A percentile compares a stretch with the other conserved stretches of the same genome.
phyloP scores from a whole-genome alignment of 2,888 invertebrate species.

The Morinoia aosen region DNA sequence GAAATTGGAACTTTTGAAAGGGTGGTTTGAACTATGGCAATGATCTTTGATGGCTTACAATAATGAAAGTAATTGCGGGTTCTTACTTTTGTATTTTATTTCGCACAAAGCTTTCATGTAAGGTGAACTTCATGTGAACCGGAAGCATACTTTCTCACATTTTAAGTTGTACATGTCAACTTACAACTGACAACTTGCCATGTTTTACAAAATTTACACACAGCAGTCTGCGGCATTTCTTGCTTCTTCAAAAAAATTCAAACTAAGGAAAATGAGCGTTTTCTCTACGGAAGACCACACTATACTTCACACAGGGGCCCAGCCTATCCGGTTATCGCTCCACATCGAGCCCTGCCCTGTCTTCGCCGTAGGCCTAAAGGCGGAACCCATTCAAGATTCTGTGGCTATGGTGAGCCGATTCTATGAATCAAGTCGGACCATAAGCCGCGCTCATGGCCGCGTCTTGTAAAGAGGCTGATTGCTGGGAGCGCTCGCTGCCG shows the following conservation, averaged over 20 bases:
- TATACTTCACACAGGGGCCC: not conserved
- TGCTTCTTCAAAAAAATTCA: not conserved
- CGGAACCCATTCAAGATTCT: conserved; percentile 1
- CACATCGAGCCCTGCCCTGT: not conserved
- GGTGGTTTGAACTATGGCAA: too few species aligned
- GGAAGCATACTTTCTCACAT: too few species aligned
- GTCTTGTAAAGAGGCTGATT: not conserved
- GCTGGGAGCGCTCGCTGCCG: not conserved
- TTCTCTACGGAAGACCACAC: not conserved
- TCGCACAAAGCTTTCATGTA: too few species aligned
- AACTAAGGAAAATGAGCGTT: not conserved
- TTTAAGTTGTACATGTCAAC: too few species aligned
- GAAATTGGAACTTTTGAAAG: too few species aligned
- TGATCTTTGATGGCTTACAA: too few species aligned
- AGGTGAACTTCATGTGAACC: too few species aligned
- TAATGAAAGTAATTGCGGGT: too few species aligned
- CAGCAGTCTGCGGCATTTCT: not conserved
- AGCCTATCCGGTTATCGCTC: not conserved
- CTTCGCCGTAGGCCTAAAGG: not conserved
- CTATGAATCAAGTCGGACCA: not conserved
- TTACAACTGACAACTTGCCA: too few species aligned
- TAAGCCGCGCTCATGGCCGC: not conserved
- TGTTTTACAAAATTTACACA: not conserved
- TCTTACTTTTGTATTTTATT: too few species aligned
- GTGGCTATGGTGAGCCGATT: not conserved